Evolutionary conservation across 2,113 vertebrate genomes (phyloP).

Genomic region (Poecile atricapillus): DNA sequence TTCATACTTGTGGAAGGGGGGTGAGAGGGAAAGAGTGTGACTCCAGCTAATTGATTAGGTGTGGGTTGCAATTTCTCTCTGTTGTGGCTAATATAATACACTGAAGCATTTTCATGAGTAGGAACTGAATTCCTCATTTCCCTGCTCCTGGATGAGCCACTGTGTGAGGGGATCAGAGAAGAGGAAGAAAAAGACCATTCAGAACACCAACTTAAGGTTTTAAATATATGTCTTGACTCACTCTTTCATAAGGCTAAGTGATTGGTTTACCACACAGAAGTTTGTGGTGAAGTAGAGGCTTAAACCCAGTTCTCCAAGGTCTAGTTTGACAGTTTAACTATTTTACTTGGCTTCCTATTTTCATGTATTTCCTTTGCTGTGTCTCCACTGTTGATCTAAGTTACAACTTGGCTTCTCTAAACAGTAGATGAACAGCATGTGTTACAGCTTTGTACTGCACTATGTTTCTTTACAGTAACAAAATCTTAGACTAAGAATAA

Average conservation of each 20-base stretch:
- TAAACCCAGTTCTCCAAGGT: neutral
- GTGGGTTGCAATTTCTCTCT: neutral
- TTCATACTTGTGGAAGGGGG: neutral
- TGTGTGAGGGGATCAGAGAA: neutral
- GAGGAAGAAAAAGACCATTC: neutral
- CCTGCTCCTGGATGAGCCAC: neutral
- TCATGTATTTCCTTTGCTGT: neutral
- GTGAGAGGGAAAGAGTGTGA: accelerated
- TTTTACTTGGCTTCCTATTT: neutral
- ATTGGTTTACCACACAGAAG: neutral
- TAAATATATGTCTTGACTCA: neutral
- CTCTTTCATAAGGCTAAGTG: neutral
- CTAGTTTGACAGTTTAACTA: neutral
- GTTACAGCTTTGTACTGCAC: neutral
- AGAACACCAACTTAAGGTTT: neutral
- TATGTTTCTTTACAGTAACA: neutral
- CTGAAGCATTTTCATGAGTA: neutral
- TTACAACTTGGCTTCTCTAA: neutral
- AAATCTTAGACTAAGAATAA: neutral
- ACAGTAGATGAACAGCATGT: neutral
- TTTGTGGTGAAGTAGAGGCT: neutral
- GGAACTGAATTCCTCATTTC: neutral
- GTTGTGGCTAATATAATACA: neutral
- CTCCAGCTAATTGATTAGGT: neutral
- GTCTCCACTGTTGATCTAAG: neutral